Evolutionary conservation across 1,140 invertebrate genomes (phyloP), one percentile per base, ranked within the genome.

Genomic region (Nixonia krombeini): DNA sequence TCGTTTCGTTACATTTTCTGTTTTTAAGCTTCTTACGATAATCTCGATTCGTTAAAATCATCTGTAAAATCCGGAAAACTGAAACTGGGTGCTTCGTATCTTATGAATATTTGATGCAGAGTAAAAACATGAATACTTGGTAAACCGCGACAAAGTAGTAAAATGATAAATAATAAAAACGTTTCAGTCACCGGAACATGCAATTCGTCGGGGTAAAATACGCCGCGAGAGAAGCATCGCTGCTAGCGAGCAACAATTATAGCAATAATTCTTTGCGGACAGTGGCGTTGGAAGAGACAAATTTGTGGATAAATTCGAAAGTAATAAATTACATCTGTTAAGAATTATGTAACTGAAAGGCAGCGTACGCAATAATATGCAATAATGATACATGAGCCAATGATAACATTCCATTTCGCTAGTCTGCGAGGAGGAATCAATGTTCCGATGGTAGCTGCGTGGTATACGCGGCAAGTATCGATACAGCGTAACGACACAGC

Each of bases 341-440:
- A 79, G 75, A 81, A 78, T 79, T 69, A 74, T 62, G 73, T 73
- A 76, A 79, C 73, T 74, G 64, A 71, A 73, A 70, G 51, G 65
- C 59, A 53, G 49, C 58, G 47, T 44, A 57, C 56, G 67, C 66
- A 62, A 70, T 61, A 66, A 70, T 52, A 50, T 52, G 62, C 69
- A 68, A 78, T 79, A 79, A 83, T 81, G 76, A 82, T 69, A 68
- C 55, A 81, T 76, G 51, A 70, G 29, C 56, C 68, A 70, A 72
- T 74, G 80, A 80, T 82, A 81, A 75, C 78, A 75, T 82, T 80
- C 72, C 72, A 70, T 74, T 80, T 71, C 46, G 69, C 65, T 73
- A 55, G 59, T 62, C 66, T 58, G 69, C 57, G 55, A 44, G 37
- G 55, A 55, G 50, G 67, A 64, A 70, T 70, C 59, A 69, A 69